Conservation (phyloP, 2,797 vertebrate species). For the Valencia hispanica region DNA sequence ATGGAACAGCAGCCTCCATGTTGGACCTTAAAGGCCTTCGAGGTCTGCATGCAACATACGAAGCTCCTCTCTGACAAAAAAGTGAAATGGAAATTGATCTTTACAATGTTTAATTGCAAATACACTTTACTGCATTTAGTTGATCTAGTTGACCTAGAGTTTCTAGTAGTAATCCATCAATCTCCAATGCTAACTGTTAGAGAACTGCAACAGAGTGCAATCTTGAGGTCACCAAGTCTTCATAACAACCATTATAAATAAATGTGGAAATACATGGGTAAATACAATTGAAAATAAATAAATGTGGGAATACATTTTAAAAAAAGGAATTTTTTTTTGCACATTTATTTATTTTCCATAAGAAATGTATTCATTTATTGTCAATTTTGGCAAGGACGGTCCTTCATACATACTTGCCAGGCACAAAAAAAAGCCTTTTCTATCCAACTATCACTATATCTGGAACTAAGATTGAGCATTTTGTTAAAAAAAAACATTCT, state of each 20-base stretch:
- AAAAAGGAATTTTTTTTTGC: too few species aligned
- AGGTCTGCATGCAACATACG: constrained; percentile 80
- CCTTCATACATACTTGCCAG: not conserved
- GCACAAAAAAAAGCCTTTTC: not conserved
- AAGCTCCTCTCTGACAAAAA: constrained; percentile 80
- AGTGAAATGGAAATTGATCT: not conserved
- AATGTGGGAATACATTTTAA: too few species aligned
- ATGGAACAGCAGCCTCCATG: constrained; percentile 72
- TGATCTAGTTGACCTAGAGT: not conserved
- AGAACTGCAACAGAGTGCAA: not conserved
- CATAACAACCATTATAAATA: not conserved
- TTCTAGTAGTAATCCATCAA: not conserved
- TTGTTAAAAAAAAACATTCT: not conserved
- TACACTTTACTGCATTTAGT: not conserved
- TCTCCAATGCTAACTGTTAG: not conserved
- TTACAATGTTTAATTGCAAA: too few species aligned
- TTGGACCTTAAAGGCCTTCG: constrained; percentile 80
- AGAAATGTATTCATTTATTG: too few species aligned
- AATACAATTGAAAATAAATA: too few species aligned
- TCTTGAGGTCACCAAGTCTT: not conserved
- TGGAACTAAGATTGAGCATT: not conserved
- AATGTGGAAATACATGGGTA: too few species aligned
- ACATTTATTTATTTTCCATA: too few species aligned
- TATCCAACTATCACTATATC: not conserved
- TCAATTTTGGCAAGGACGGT: too few species aligned